phyloP scores from a whole-genome alignment of 2,888 invertebrate species.

The Conomelus anceps region DNA sequence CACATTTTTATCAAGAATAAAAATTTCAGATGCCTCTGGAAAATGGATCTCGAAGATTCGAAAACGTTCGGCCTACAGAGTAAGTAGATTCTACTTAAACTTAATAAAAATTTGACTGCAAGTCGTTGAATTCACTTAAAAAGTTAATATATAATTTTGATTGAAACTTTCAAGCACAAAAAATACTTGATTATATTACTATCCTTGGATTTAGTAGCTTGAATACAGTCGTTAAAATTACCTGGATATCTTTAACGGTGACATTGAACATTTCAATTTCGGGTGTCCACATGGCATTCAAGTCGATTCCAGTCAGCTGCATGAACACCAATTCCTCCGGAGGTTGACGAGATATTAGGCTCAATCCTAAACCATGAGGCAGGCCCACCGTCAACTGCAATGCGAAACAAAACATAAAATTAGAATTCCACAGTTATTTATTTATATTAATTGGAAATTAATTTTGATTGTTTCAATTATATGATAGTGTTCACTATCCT shows the following conservation, averaged over 20 bases:
- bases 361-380: conserved; percentile 63
- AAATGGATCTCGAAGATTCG: no score
- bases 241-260: conserved; percentile 71
- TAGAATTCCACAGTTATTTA: not conserved
- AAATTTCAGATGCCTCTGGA: no score
- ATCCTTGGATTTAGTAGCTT: no score
- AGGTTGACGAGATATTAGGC: conserved; percentile 65
- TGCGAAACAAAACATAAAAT: not conserved
- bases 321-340: conserved; percentile 77
- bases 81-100: no score
- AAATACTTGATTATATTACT: no score
- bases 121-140: no score
- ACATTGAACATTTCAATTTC: conserved; percentile 56
- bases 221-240: not conserved
- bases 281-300: conserved; percentile 53
- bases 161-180: no score
- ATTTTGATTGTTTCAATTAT: not conserved
- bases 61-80: no score
- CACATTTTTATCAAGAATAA: no score
- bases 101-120: no score
- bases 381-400: conserved; percentile 55
- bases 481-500: no score
- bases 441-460: not conserved
- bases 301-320: conserved; percentile 56
- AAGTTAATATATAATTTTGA: no score